Base-by-base conservation (phyloP, 1,140 invertebrate species). In the Phymorhynchus buccinoides region DNA sequence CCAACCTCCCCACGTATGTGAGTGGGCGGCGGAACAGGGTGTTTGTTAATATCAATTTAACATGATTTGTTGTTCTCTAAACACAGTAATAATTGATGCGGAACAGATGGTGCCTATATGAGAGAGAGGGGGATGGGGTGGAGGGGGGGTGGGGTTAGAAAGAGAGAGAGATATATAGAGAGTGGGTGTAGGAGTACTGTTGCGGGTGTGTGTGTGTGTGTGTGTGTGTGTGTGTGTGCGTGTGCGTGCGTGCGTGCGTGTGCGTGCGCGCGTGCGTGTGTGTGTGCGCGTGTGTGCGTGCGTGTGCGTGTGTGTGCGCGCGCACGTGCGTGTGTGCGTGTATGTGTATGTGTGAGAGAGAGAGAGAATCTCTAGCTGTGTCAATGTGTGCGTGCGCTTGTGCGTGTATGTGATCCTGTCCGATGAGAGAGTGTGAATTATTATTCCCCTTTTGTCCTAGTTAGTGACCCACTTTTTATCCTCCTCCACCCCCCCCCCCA, bases 191-290 rank as follows among this genome's bases (percentile, higher is more conserved):
- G 6, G 18, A 12, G n/a, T 12, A 68, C 7, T 68, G 66, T 68
- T 68, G 66, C 66, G 32, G 7, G 22, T 27, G 66, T 27, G 66
- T 68, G 66, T 68, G 66, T 68, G 66, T 68, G 66, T 27, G 66
- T 68, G 66, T 68, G 66, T 68, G 66, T 27, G 66, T 68, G 66
- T 68, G 66, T 68, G 66, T 68, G 66, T 27, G 66, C n/a, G 66
- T 27, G 66, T 68, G 66, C 32, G 66, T 68, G 66, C n/a, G 66
- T 68, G 66, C n/a, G 66, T 68, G 66, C n/a, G 27, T n/a, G 27
- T 27, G 66, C n/a, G 27, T 27, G 66, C n/a, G 66, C n/a, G 66
- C n/a, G 66, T 68, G 66, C n/a, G 27, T 27, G 66, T 68, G 27
- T 27, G 66, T 68, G 66, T 27, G 66, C n/a, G 66, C n/a, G 66